Percentiles rank a stretch among this genome's conserved stretches.
Evolutionary conservation across 2,888 invertebrate species (phyloP).

Genomic region (Leistus spinibarbis): DNA sequence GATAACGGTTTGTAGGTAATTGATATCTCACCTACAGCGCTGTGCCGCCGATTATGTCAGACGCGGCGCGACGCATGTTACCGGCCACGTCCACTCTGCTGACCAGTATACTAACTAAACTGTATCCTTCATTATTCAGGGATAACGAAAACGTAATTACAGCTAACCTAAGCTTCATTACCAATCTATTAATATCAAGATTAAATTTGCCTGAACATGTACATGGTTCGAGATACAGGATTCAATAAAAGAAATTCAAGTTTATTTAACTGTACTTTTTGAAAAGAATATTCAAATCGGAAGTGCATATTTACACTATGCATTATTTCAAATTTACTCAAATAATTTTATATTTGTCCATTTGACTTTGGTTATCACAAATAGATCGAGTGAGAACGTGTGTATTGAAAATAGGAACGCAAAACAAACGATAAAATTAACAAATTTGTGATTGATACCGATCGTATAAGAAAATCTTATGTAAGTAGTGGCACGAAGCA

Average conservation of each 20-base stretch:
- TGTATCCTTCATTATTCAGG: background rate
- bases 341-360: background rate
- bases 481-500: too few species aligned
- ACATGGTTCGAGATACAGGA: too few species aligned
- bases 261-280: too few species aligned
- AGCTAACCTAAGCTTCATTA: background rate
- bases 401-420: too few species aligned
- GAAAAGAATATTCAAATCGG: too few species aligned
- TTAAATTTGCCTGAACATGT: too few species aligned
- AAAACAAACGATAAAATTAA: too few species aligned
- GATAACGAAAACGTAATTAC: background rate
- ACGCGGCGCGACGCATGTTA: conserved; percentile 7
- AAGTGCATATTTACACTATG: too few species aligned
- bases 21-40: conserved; percentile 28
- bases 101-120: background rate
- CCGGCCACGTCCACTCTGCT: background rate
- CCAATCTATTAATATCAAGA: background rate
- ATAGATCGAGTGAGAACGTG: too few species aligned
- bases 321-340: conserved; percentile 2
- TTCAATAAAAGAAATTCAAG: background rate
- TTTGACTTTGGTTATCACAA: too few species aligned
- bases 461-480: too few species aligned
- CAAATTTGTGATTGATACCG: too few species aligned
- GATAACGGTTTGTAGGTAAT: conserved; percentile 27
- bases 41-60: conserved; percentile 13